Evolutionary conservation across 2,797 vertebrate genomes (phyloP), one percentile per base, ranked within the genome.

Genomic region (Alcedo atthis): DNA sequence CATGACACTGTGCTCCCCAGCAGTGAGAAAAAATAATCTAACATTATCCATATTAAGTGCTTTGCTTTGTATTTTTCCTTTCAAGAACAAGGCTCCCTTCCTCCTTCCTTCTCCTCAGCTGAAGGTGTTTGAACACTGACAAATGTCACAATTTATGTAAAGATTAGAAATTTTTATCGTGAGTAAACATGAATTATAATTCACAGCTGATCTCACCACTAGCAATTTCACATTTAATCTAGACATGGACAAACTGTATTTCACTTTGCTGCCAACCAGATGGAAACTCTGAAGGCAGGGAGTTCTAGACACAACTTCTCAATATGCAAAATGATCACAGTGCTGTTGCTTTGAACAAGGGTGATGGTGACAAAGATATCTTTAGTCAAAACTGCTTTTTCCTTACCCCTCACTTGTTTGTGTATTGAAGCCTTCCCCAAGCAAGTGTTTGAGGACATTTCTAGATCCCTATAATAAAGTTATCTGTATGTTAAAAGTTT

Each of bases 1-100:
- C 78, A 26, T 0, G 2, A n/a, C 63, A 68, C 1, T 0, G 43
- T 40, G 15, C 25, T 67, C 87, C 30, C 14, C 1, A 1, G 22
- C 20, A 6, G 12, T 22, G 43, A 55, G 42, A 89, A 69, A 19
- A 66, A 73, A 15, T 73, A 15, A 49, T 16, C 42, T 66, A 12
- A 48, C 18, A 9, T 48, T 46, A 54, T 12, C 58, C 58, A 37
- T 42, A 64, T 25, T 46, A 42, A 0, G 0, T 19, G 53, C 28
- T 75, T 59, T 67, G 30, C 25, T 68, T 82, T 48, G 3, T 8
- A 1, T 46, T 80, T 73, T 10, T 42, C 2, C 35, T 74, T 64
- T 26, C 37, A 49, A 46, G 35, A 80, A n/a, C 10, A 58, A 53
- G 24, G 30, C 16, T 74, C 12, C 32, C 28, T 68, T 69, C 25